Evolutionary conservation across 2,888 invertebrate species (phyloP).

Genomic region (Masnerella sp.): DNA sequence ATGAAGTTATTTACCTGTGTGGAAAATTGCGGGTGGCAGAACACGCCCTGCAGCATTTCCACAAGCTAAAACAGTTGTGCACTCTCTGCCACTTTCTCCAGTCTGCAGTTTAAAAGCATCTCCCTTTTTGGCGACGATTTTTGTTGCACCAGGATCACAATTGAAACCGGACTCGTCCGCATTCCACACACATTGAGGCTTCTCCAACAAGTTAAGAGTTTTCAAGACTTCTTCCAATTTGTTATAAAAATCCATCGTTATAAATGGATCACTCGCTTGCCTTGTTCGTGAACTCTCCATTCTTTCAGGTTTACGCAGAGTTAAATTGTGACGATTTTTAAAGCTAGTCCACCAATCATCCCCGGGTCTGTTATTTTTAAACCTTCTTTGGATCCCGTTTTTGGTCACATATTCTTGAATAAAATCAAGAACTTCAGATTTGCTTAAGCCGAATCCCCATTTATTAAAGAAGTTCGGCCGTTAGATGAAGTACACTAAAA

Average conservation of each 20-base stretch:
- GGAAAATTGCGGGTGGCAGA: constrained; percentile 23
- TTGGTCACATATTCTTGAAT: constrained; percentile 3
- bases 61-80: constrained; percentile 20
- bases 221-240: not conserved
- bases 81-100: constrained; percentile 11
- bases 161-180: constrained; percentile 14
- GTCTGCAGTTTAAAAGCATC: constrained; percentile 9
- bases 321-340: constrained; percentile 1
- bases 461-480: constrained; percentile 11
- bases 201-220: constrained; percentile 3
- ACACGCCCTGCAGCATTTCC: constrained; percentile 13
- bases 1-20: constrained; percentile 27
- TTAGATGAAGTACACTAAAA: too few species aligned
- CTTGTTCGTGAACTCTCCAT: constrained; percentile 18
- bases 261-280: constrained; percentile 14
- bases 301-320: constrained; percentile 10
- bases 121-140: constrained; percentile 3
- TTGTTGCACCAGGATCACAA: constrained; percentile 9
- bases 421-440: constrained; percentile 14
- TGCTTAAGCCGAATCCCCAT: constrained; percentile 19
- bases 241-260: constrained; percentile 15
- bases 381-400: constrained; percentile 10
- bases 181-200: constrained; percentile 14
- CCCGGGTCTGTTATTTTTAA: constrained; percentile 11
- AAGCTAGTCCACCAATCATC: constrained; percentile 14